A percentile compares a stretch with the other conserved stretches of the same genome.
phyloP scores from a whole-genome alignment of 2,888 invertebrate species.

The Lasioglossum vierecki region DNA sequence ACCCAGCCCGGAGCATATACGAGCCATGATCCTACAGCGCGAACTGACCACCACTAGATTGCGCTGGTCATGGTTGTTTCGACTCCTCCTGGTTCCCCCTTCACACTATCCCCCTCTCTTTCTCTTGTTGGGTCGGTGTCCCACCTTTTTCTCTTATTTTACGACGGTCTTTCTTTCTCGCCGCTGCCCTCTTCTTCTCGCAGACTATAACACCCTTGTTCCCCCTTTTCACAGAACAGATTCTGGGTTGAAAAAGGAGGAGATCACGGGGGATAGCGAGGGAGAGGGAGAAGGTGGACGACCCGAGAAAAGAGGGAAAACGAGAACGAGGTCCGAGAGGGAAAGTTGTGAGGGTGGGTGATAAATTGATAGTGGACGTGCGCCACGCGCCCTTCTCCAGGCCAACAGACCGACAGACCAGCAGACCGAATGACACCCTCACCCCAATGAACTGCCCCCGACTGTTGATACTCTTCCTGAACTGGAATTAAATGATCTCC shows the following conservation, averaged over 20 bases:
- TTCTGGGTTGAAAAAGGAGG: conserved; percentile 57
- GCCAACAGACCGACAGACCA: conserved; percentile 70
- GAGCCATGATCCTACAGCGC: conserved; percentile 58
- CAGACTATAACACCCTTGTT: conserved; percentile 42
- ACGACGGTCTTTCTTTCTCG: conserved; percentile 46
- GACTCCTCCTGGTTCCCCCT: conserved; percentile 55
- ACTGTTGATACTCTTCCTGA: conserved; percentile 65
- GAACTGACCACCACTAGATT: conserved; percentile 82
- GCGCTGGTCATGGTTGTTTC: conserved; percentile 81
- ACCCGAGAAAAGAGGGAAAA: conserved; percentile 72
- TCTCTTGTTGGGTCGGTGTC: conserved; percentile 41
- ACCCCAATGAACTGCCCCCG: conserved; percentile 65
- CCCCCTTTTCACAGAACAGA: conserved; percentile 42
- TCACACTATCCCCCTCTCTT: conserved; percentile 45
- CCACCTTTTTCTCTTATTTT: conserved; percentile 57
- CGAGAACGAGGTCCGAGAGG: conserved; percentile 74
- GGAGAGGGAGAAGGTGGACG: conserved; percentile 64
- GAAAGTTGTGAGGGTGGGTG: conserved; percentile 78
- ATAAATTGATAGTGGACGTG: conserved; percentile 83
- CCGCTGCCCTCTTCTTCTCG: conserved; percentile 22
- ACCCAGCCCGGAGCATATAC: conserved; percentile 34
- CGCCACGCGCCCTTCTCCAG: conserved; percentile 76
- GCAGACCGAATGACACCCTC: conserved; percentile 73
- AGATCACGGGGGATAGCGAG: conserved; percentile 68
- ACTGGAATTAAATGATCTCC: conserved; percentile 67